These are phyloP conservation scores for Spisula subtruncata DNA, from an alignment of 2,888 invertebrate species.

Conservation along the genomic window DNA sequence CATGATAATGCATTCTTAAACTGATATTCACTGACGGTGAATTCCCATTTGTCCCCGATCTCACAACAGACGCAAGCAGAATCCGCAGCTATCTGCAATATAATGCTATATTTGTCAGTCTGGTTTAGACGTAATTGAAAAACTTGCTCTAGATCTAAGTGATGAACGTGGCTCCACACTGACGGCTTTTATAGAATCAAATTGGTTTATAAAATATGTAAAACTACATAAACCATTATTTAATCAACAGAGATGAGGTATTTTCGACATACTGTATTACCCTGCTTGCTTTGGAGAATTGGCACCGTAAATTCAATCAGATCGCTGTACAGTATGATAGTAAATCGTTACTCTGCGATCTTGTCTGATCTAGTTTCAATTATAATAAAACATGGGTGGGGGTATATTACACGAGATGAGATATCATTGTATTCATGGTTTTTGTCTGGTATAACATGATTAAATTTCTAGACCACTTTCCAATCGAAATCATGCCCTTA, in stretches of 20 bases:
- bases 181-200: neutral
- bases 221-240: constrained; percentile 5
- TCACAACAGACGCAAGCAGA: neutral
- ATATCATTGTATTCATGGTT: neutral
- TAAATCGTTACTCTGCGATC: neutral
- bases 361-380: neutral
- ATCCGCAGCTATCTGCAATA: neutral
- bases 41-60: neutral
- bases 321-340: neutral
- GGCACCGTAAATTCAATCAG: neutral
- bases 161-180: neutral
- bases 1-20: constrained; percentile 19
- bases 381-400: neutral
- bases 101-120: neutral
- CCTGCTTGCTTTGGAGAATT: neutral
- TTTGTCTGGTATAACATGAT: neutral
- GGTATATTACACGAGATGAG: neutral
- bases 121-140: constrained; percentile 4
- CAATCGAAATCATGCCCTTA: too few relatives aligned
- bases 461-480: neutral
- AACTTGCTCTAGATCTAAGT: neutral
- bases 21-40: constrained; percentile 1
- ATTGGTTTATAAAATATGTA: neutral
- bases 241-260: neutral
- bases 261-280: constrained; percentile 7